Percentiles rank a stretch among this genome's conserved stretches.
These are phyloP conservation scores for Patella caerulea DNA, from an alignment of 2,888 invertebrate species.

Conservation along the genomic window DNA sequence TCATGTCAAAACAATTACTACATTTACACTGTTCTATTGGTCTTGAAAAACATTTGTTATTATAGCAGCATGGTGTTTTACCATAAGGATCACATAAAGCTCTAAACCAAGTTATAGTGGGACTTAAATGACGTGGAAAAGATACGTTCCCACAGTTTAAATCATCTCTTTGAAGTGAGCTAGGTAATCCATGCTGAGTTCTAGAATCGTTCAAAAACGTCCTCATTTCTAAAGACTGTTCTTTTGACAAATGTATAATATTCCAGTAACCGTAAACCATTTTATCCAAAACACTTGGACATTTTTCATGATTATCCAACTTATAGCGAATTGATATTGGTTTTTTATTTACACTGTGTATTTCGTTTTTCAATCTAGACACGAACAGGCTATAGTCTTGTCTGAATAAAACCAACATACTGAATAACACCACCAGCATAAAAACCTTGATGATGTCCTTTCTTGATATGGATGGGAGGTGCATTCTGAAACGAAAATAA, in stretches of 20 bases:
- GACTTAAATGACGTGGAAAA: neutral
- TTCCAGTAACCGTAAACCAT: neutral
- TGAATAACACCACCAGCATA: too few species aligned
- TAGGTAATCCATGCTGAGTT: neutral
- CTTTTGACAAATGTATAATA: neutral
- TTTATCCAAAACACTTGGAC: neutral
- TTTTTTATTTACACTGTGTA: too few species aligned
- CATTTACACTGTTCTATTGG: neutral
- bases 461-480: too few species aligned
- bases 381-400: too few species aligned
- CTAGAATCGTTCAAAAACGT: neutral
- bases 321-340: too few species aligned
- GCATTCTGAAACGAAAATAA: too few species aligned
- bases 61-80: neutral
- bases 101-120: neutral
- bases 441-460: too few species aligned
- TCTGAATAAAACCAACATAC: too few species aligned
- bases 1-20: constrained; percentile 1
- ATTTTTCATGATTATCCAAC: neutral
- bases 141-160: neutral
- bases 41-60: neutral
- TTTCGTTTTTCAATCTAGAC: too few species aligned
- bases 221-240: neutral
- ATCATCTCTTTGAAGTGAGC: neutral
- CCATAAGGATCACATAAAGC: neutral